Conservation (phyloP, 1,140 invertebrate genomes). For the Archivesica marissinica region DNA sequence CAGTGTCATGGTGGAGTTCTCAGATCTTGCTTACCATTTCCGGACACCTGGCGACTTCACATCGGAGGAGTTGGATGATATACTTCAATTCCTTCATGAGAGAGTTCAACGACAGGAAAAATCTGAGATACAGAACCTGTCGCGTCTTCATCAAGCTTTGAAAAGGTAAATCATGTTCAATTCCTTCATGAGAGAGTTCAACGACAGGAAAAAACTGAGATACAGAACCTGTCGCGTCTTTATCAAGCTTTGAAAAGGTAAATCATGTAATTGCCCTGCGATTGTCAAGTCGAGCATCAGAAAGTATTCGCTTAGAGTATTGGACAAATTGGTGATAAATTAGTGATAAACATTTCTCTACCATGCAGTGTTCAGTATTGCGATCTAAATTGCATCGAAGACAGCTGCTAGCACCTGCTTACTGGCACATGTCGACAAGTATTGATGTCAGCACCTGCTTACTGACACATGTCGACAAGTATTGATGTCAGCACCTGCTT, state of each 20-base stretch:
- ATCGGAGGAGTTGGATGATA: slow-evolving; percentile 90
- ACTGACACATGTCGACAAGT: too few relatives aligned
- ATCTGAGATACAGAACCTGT: slow-evolving; percentile 90
- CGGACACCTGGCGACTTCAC: slow-evolving; percentile 92
- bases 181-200: slow-evolving; percentile 88
- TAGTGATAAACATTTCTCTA: too few relatives aligned
- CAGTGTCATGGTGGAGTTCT: slow-evolving; percentile 92
- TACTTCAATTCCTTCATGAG: slow-evolving; percentile 90
- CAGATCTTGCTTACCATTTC: slow-evolving; percentile 93
- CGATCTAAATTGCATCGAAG: too few relatives aligned
- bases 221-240: slow-evolving; percentile 91
- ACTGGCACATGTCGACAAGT: too few relatives aligned
- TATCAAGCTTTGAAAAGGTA: slow-evolving; percentile 87
- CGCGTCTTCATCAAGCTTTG: slow-evolving; percentile 88
- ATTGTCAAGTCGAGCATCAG: too few relatives aligned
- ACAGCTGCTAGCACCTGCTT: too few relatives aligned
- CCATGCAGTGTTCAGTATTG: too few relatives aligned
- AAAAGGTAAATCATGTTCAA: slow-evolving; percentile 85
- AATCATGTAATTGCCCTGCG: too few relatives aligned
- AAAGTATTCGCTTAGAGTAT: too few relatives aligned
- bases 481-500: too few relatives aligned
- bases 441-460: too few relatives aligned
- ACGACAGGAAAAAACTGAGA: slow-evolving; percentile 90
- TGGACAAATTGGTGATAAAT: too few relatives aligned
- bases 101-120: slow-evolving; percentile 90